Percentiles rank a stretch among this genome's conserved stretches.
phyloP scores from a whole-genome alignment of 2,797 vertebrate genomes.

The Enteromius radiatus region DNA sequence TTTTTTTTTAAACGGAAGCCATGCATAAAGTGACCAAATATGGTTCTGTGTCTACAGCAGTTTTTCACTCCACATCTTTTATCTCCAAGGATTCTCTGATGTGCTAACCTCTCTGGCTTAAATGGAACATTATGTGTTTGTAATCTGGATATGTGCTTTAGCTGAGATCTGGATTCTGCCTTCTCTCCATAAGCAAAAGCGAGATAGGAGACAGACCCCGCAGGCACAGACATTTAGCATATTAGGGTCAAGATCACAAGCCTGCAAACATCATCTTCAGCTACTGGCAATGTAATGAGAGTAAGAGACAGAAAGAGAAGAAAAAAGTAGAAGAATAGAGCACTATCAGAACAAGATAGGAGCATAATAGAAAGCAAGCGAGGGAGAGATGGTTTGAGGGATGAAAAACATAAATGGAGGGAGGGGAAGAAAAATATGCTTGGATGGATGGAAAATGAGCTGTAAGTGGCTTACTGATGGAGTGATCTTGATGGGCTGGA shows the following conservation, averaged over 20 bases:
- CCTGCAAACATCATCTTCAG: conserved; percentile 38
- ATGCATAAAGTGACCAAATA: conserved; percentile 27
- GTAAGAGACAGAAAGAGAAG: conserved; percentile 39
- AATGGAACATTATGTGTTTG: conserved; percentile 39
- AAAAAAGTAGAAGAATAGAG: conserved; percentile 20
- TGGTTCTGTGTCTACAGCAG: background rate
- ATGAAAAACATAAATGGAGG: conserved; percentile 30
- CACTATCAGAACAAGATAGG: conserved; percentile 31
- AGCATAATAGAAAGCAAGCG: background rate
- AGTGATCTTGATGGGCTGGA: conserved; percentile 46
- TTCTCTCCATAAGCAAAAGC: background rate
- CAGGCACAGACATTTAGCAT: conserved; percentile 46
- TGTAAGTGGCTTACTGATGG: conserved; percentile 51
- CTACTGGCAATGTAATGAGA: conserved; percentile 34
- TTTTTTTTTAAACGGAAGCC: background rate
- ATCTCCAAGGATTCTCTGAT: conserved; percentile 22
- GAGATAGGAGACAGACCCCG: conserved; percentile 24
- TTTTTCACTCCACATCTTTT: background rate
- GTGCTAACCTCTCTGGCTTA: conserved; percentile 16
- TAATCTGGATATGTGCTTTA: conserved; percentile 51
- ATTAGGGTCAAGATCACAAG: conserved; percentile 53
- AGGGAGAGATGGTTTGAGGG: conserved; percentile 30
- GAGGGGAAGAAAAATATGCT: conserved; percentile 37
- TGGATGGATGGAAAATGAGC: conserved; percentile 50
- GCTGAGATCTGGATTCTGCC: conserved; percentile 26